A percentile compares a stretch with the other conserved stretches of the same genome.
Evolutionary conservation across 1,140 invertebrate species (phyloP).

Genomic region (Hestina assimilis): DNA sequence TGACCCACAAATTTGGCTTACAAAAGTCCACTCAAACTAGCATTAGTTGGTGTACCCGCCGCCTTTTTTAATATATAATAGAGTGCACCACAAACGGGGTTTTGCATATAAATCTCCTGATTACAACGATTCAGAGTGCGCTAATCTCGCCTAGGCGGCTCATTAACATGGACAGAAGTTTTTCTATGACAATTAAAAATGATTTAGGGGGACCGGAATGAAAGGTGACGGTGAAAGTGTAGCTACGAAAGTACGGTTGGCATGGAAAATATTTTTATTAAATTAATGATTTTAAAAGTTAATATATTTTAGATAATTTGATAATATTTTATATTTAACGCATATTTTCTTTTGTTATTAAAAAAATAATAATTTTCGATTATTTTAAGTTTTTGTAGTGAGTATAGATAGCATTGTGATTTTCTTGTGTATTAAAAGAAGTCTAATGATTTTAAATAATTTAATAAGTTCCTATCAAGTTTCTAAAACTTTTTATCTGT

Average conservation of each 20-base stretch:
- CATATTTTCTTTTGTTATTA: too few relatives aligned
- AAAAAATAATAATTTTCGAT: too few relatives aligned
- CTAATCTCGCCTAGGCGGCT: slow-evolving; percentile 60
- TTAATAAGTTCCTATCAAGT: neutral
- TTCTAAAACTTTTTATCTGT: neutral
- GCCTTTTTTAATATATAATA: slow-evolving; percentile 65
- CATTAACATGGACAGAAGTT: slow-evolving; percentile 57
- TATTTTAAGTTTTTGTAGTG: too few relatives aligned
- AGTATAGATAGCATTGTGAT: neutral
- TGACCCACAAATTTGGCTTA: slow-evolving; percentile 66
- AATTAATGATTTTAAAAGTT: too few relatives aligned
- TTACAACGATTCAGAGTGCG: slow-evolving; percentile 63
- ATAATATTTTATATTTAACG: too few relatives aligned
- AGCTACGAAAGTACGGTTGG: slow-evolving; percentile 10
- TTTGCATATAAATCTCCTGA: slow-evolving; percentile 77
- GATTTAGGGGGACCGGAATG: slow-evolving; percentile 63
- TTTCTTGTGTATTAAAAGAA: neutral
- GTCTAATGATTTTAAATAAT: neutral
- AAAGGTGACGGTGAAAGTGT: slow-evolving; percentile 11
- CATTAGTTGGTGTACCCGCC: slow-evolving; percentile 50
- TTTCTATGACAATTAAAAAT: slow-evolving; percentile 63
- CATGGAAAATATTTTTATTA: neutral
- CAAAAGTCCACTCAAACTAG: slow-evolving; percentile 55
- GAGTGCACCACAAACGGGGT: slow-evolving; percentile 63
- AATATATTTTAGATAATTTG: too few relatives aligned